Evolutionary conservation across 1,140 invertebrate species (phyloP).

Genomic region (Drosophila parvula): DNA sequence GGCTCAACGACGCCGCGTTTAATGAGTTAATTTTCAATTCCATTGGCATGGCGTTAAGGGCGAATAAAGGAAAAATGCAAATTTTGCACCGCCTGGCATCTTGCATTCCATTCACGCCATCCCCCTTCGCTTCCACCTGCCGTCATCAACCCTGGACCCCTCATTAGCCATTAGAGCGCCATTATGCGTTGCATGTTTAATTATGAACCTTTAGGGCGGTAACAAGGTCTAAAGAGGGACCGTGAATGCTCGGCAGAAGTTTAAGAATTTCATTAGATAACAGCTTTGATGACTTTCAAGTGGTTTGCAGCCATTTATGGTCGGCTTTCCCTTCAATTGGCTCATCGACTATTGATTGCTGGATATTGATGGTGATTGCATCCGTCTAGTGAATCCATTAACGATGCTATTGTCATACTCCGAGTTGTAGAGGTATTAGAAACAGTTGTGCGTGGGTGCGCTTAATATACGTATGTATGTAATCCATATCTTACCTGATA

Average conservation of each 20-base stretch:
- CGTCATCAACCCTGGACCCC: constrained; percentile 3
- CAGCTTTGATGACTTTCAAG: constrained; percentile 47
- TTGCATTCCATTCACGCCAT: constrained; percentile 9
- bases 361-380: constrained; percentile 27
- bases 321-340: constrained; percentile 26
- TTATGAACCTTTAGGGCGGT: constrained; percentile 48
- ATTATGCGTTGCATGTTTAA: constrained; percentile 78
- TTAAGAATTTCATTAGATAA: constrained; percentile 50
- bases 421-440: too few relatives aligned
- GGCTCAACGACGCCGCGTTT: constrained; percentile 38
- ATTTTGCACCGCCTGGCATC: constrained; percentile 52
- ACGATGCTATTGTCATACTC: constrained; percentile 12
- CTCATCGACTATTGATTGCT: constrained; percentile 48
- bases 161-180: constrained; percentile 79
- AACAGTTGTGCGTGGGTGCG: background rate
- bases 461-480: too few relatives aligned
- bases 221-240: background rate
- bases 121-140: background rate
- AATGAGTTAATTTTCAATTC: constrained; percentile 82
- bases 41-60: constrained; percentile 51
- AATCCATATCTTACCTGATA: too few relatives aligned
- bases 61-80: constrained; percentile 68
- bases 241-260: constrained; percentile 18
- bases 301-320: constrained; percentile 20
- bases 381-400: constrained; percentile 20